Base-by-base conservation (phyloP, 2,797 vertebrate genomes). In the Tympanoctomys barrerae region DNA sequence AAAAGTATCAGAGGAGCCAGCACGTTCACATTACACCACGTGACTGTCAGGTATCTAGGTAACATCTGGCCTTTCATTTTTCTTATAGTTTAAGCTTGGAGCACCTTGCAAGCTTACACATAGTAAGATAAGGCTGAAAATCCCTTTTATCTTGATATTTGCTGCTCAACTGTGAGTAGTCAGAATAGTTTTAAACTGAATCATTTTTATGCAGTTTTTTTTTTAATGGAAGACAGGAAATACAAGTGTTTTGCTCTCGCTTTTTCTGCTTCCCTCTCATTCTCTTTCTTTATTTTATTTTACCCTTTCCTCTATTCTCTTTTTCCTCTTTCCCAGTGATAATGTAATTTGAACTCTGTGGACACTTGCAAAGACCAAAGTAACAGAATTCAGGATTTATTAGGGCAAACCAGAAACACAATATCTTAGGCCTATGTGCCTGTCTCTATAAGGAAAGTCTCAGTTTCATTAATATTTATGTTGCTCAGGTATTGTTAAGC, bases 61-160 rank as follows among this genome's bases (percentile, higher is more conserved):
- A 89, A 75, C 19, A 91, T 86, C 13, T 62, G 28, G 31, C 9
- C 22, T 89, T 95, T 91, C 36, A 22, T 75, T 92, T 46, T 77
- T 9, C 11, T 85, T 64, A 46, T 19, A 79, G 64, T 77, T 64
- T 75, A 85, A 75, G 26, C 9, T 90, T 87, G 85, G 66, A 92
- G 64, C 33, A 85, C 19, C 11, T 71, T 46, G 89, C 8, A 54
- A 8, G 59, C 36, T 68, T 11, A 66, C 11, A 94, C n/a, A 42
- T 13, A 68, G 11, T 49, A 75, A 87, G 6, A 78, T 75, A 90
- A 71, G 77, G 33, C 42, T 87, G 14, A 80, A 86, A 89, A 96
- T 71, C 14, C 0, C 73, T 94, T 96, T 95, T n/a, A 70, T 90
- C 5, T 93, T 87, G 26, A 68, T 66, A 54, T 89, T 81, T 90